Conservation (phyloP, 2,888 invertebrate genomes). For the Scaptomyza tumidula region DNA sequence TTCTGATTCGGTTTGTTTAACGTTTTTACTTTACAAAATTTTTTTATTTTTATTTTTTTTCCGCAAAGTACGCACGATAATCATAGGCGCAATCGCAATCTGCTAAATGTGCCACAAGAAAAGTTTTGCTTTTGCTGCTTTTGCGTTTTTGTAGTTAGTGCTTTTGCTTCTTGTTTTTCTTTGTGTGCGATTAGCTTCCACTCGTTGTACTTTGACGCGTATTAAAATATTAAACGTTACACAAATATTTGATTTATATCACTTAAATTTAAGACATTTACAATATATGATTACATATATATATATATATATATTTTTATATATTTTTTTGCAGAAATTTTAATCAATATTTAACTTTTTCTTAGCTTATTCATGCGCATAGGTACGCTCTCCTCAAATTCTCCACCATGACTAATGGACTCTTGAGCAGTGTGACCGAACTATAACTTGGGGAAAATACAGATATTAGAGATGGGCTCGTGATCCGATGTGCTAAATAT, state of each 20-base stretch:
- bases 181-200: constrained; percentile 71
- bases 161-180: constrained; percentile 47
- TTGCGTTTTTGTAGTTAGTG: constrained; percentile 39
- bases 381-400: constrained; percentile 79
- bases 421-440: constrained; percentile 34
- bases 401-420: constrained; percentile 78
- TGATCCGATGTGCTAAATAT: neutral
- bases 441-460: constrained; percentile 12
- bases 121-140: constrained; percentile 49
- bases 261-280: constrained; percentile 77
- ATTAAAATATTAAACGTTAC: constrained; percentile 75
- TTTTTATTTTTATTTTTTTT: constrained; percentile 44
- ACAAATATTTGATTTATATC: constrained; percentile 78
- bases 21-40: constrained; percentile 52
- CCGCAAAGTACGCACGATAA: constrained; percentile 64
- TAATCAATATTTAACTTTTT: constrained; percentile 73
- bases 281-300: constrained; percentile 80
- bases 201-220: constrained; percentile 80
- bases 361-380: constrained; percentile 75
- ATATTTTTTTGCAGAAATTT: constrained; percentile 73
- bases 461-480: constrained; percentile 13
- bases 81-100: constrained; percentile 28
- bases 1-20: constrained; percentile 67
- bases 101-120: constrained; percentile 45
- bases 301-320: constrained; percentile 38